phyloP scores from a whole-genome alignment of 2,888 invertebrate genomes.

The Epirrita christyi region DNA sequence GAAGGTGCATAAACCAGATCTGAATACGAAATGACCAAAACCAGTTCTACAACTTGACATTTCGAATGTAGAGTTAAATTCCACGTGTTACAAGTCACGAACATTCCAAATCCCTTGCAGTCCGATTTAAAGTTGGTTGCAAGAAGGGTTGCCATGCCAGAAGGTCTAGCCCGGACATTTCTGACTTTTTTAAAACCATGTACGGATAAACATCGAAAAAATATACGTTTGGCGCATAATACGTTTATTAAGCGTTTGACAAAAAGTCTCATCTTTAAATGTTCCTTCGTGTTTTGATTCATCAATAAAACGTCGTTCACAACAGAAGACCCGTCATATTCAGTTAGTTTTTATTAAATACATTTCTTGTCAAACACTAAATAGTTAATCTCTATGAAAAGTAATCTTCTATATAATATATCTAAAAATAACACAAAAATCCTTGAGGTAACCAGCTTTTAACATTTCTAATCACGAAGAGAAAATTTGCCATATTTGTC shows the following conservation, averaged over 20 bases:
- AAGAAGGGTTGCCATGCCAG: conserved; percentile 4
- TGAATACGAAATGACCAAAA: conserved; percentile 25
- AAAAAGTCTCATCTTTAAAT: not conserved
- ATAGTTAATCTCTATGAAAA: too few species aligned
- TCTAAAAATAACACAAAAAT: too few species aligned
- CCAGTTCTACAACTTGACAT: conserved; percentile 33
- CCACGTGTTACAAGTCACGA: conserved; percentile 39
- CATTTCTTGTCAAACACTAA: too few species aligned
- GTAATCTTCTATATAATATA: too few species aligned
- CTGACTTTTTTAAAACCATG: not conserved
- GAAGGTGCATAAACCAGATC: conserved; percentile 21
- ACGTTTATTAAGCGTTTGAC: too few species aligned
- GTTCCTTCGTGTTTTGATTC: not conserved
- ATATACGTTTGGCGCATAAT: too few species aligned
- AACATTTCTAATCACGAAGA: not conserved
- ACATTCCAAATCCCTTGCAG: conserved; percentile 45
- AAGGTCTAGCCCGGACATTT: not conserved
- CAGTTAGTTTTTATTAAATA: too few species aligned
- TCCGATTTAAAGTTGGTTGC: conserved; percentile 35
- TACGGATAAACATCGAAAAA: too few species aligned
- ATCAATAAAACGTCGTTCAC: too few species aligned
- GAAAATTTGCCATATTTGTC: conserved; percentile 1
- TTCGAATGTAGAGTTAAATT: conserved; percentile 32
- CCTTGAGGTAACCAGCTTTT: not conserved
- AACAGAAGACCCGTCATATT: too few species aligned